Percentiles rank a stretch among this genome's conserved stretches.
phyloP scores from a whole-genome alignment of 1,140 invertebrate genomes.

The Drosophila ohnishii region DNA sequence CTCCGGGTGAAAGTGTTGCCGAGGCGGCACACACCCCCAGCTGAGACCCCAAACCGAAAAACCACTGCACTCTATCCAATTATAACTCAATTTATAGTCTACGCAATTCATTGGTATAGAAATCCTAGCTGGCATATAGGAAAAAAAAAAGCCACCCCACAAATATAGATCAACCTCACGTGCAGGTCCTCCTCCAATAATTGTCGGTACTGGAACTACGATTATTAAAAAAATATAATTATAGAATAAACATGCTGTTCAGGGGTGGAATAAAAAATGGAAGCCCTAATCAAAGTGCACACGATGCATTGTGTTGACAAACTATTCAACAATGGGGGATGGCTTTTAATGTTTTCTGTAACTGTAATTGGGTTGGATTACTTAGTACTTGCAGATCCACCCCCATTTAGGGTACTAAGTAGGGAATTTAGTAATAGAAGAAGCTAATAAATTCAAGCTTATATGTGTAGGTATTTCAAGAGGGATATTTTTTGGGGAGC shows the following conservation, averaged over 20 bases:
- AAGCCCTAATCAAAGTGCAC: slow-evolving; percentile 46
- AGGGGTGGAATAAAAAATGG: neutral
- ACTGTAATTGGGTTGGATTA: slow-evolving; percentile 26
- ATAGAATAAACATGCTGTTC: slow-evolving; percentile 29
- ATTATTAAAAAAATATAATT: slow-evolving; percentile 51
- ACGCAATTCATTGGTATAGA: slow-evolving; percentile 46
- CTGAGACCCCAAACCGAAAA: slow-evolving; percentile 12
- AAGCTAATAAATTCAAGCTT: neutral
- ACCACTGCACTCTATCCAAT: slow-evolving; percentile 37
- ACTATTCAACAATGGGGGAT: slow-evolving; percentile 30
- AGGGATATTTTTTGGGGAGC: neutral
- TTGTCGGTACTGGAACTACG: slow-evolving; percentile 19
- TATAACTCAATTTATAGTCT: slow-evolving; percentile 40
- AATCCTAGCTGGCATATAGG: neutral
- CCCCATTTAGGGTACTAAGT: neutral
- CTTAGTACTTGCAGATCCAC: neutral
- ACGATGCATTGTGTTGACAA: slow-evolving; percentile 35
- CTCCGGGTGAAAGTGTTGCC: slow-evolving; percentile 49
- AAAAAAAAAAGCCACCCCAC: slow-evolving; percentile 27
- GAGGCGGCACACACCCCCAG: slow-evolving; percentile 30
- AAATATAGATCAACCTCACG: slow-evolving; percentile 34
- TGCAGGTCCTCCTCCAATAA: slow-evolving; percentile 36
- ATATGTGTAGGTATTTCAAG: neutral
- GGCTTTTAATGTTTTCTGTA: slow-evolving; percentile 12
- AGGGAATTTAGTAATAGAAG: neutral